Base-by-base conservation (phyloP, 2,797 vertebrate genomes). In the Pagetopsis macropterus region DNA sequence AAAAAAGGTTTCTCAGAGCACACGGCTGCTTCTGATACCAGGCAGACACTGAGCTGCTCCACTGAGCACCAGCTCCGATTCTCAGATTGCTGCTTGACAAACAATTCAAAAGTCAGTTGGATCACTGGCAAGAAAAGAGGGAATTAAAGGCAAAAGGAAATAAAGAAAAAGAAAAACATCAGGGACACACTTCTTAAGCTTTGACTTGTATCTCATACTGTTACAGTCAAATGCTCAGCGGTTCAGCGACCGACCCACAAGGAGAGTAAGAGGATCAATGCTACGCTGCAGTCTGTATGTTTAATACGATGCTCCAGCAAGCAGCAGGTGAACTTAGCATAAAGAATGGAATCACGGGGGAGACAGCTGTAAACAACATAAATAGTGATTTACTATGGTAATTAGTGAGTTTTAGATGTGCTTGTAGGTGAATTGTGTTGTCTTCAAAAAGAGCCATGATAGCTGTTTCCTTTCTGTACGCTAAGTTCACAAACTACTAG, bases 1-100 rank as follows among this genome's bases (percentile, higher is more conserved):
- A 87, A 89, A 88, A 80, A 76, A 76, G 76, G 79, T 84, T 88
- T 82, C 76, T 83, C 60, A 15, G 54, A 78, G 82, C 75, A 84
- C 73, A 77, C 57, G 57, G 79, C 66, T 78, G 69, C 78, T 46
- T 71, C 65, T 86, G 84, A 84, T 87, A 72, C 78, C 41, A 77
- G 85, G 77, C 80, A 55, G 83, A 83, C 77, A 43, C 72, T 33
- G 87, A 81, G 69, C 74, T 72, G 87, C 85, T 84, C 82, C 84
- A 81, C 70, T 81, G 84, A 85, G 65, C 78, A 76, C 68, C 4
- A 44, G 64, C 76, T 72, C 75, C 1, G 49, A 80, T 85, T 84
- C 79, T 77, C 70, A 57, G 65, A 78, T 81, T 68, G 74, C 82
- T 79, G 78, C 70, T 66, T 80, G 76, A 87, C 70, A 87, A 89